Evolutionary conservation across 2,888 invertebrate species (phyloP).

Genomic region (Calephelis perditalis): DNA sequence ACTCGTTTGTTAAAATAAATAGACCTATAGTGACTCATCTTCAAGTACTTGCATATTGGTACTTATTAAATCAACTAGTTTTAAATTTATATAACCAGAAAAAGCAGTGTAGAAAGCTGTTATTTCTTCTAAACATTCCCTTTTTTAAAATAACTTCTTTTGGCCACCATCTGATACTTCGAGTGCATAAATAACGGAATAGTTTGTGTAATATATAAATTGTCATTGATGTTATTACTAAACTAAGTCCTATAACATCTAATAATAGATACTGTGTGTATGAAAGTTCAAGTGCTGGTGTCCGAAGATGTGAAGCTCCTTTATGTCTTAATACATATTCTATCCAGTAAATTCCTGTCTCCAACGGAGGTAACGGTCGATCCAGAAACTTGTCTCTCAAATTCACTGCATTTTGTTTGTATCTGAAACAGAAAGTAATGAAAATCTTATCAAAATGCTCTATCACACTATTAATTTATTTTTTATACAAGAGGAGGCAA

Average conservation of each 20-base stretch:
- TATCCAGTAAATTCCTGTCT: conserved; percentile 81
- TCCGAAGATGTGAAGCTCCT: conserved; percentile 71
- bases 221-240: conserved; percentile 44
- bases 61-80: conserved; percentile 45
- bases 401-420: conserved; percentile 64
- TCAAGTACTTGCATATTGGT: background rate
- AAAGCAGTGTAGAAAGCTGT: conserved; percentile 54
- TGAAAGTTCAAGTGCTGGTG: conserved; percentile 67
- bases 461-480: too few species aligned
- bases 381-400: conserved; percentile 75
- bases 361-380: conserved; percentile 75
- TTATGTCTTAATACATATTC: conserved; percentile 80
- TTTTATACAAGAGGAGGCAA: too few species aligned
- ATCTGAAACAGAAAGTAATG: conserved; percentile 52
- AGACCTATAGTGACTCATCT: background rate
- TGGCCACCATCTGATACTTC: conserved; percentile 65
- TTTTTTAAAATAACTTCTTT: conserved; percentile 56
- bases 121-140: conserved; percentile 52
- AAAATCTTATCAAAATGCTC: too few species aligned
- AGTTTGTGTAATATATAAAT: conserved; percentile 55
- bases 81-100: conserved; percentile 64
- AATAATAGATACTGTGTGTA: conserved; percentile 65
- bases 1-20: too few species aligned
- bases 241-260: conserved; percentile 55
- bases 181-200: conserved; percentile 60